These are phyloP conservation scores for Hylaeus volcanicus DNA, from an alignment of 1,140 invertebrate species.

Conservation along the genomic window DNA sequence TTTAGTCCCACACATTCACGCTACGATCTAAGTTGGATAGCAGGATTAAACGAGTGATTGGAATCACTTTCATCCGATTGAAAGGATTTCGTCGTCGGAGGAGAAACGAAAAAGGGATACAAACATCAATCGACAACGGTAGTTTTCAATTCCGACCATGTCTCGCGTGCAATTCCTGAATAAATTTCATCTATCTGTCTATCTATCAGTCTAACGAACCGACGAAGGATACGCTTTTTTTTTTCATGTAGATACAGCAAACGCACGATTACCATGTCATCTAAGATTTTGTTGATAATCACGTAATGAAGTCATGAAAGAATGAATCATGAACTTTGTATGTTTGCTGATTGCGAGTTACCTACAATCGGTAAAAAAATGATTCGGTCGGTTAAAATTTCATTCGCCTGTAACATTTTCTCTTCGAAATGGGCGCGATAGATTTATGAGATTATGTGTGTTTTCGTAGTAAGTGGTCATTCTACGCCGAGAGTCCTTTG, in stretches of 20 bases:
- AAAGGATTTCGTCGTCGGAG: conserved; percentile 52
- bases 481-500: conserved; percentile 70
- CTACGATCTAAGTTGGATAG: conserved; percentile 70
- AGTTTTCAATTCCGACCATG: conserved; percentile 70
- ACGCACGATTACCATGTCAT: conserved; percentile 3
- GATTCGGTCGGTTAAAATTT: conserved; percentile 58
- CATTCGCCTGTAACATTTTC: conserved; percentile 37
- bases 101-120: conserved; percentile 35
- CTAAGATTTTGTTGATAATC: not conserved
- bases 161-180: conserved; percentile 62
- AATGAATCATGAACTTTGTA: not conserved
- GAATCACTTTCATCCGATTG: conserved; percentile 63
- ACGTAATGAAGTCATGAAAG: not conserved
- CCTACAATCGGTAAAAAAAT: conserved; percentile 61
- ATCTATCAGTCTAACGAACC: conserved; percentile 55
- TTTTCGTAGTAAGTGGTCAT: conserved; percentile 70
- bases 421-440: conserved; percentile 48
- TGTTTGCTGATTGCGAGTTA: conserved; percentile 45
- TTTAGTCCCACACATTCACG: conserved; percentile 74
- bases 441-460: conserved; percentile 62
- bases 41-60: conserved; percentile 64
- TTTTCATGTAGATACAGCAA: conserved; percentile 10
- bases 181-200: conserved; percentile 22
- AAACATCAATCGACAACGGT: conserved; percentile 52
- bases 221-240: conserved; percentile 23